phyloP scores from a whole-genome alignment of 2,113 vertebrate genomes.

The Eubucco bourcierii region DNA sequence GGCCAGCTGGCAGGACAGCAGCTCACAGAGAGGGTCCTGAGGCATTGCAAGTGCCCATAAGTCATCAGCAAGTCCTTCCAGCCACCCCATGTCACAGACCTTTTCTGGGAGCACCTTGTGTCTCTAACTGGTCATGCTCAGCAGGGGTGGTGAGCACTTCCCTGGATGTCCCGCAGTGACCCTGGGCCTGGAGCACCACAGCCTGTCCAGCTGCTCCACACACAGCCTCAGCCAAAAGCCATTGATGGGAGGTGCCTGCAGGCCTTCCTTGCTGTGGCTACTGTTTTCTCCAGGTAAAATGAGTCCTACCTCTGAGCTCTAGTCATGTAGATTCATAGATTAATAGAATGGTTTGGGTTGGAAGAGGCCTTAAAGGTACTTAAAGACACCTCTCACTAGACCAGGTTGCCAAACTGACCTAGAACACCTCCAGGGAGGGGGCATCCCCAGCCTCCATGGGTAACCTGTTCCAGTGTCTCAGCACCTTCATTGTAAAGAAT shows the following conservation, averaged over 20 bases:
- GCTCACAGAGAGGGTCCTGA: background rate
- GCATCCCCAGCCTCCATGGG: no score
- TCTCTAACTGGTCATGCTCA: rapidly evolving
- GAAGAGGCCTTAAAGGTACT: no score
- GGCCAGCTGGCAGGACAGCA: background rate
- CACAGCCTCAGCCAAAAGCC: background rate
- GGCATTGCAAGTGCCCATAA: background rate
- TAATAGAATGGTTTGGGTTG: no score
- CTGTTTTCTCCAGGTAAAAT: background rate
- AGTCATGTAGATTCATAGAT: background rate
- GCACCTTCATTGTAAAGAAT: no score
- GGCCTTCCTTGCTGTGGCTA: background rate
- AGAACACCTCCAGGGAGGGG: no score
- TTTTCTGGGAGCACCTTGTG: background rate
- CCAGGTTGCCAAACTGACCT: no score
- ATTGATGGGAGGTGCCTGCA: background rate
- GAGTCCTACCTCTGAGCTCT: background rate
- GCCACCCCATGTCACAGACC: background rate
- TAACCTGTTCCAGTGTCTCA: no score
- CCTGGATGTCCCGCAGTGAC: rapidly evolving
- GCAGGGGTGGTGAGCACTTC: rapidly evolving
- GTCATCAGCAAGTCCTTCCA: background rate
- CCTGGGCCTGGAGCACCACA: background rate
- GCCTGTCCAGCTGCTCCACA: background rate
- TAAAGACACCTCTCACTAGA: no score